Conservation (phyloP, 2,113 vertebrate species). For the Cettia cetti region DNA sequence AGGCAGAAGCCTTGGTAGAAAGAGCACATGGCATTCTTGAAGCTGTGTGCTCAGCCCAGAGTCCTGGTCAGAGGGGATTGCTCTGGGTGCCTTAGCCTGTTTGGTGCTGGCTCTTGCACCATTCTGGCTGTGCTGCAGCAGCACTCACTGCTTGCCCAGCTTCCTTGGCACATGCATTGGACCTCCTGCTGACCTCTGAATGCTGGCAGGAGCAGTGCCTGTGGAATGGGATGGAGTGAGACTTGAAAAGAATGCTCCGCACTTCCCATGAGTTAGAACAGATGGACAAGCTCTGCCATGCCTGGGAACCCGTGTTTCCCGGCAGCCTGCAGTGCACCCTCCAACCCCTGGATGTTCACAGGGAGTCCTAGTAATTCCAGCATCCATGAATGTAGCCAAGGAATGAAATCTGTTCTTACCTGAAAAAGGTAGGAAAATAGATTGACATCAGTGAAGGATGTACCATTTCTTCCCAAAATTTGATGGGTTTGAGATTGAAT, state of each 20-base stretch:
- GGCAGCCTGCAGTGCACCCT: too few relatives aligned
- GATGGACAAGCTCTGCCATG: too few relatives aligned
- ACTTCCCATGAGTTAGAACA: not conserved
- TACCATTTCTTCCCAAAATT: not conserved
- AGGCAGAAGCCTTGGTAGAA: too few relatives aligned
- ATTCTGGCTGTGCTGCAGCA: not conserved
- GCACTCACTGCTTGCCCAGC: not conserved
- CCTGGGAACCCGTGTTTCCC: not conserved
- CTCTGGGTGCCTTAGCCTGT: not conserved
- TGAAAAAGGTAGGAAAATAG: too few relatives aligned
- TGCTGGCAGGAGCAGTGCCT: too few relatives aligned
- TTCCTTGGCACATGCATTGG: not conserved
- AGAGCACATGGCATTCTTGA: accelerated
- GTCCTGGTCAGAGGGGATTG: not conserved
- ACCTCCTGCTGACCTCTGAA: not conserved
- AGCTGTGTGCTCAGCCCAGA: not conserved
- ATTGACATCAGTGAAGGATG: too few relatives aligned
- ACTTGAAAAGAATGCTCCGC: not conserved
- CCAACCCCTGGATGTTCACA: not conserved
- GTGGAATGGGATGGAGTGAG: not conserved
- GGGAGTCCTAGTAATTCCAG: not conserved
- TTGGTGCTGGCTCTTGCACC: not conserved
- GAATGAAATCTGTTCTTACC: not conserved
- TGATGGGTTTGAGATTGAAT: not conserved
- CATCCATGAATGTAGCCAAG: not conserved